Evolutionary conservation across 2,113 vertebrate species (phyloP).

Genomic region (Clarias batrachus): DNA sequence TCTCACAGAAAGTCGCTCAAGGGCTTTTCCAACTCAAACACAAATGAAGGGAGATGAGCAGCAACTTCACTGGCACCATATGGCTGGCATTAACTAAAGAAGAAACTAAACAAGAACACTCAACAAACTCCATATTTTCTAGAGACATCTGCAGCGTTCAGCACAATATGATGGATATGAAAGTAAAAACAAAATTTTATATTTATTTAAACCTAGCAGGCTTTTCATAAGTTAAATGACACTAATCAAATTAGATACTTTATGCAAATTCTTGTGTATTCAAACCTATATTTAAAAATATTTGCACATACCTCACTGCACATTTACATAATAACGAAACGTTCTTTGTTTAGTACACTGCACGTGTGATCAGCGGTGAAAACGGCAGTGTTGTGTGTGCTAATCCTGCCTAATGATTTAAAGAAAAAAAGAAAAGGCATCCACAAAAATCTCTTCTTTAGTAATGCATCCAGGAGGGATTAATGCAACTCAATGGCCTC

Average conservation of each 20-base stretch:
- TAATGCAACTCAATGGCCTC: not conserved
- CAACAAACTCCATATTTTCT: slow-evolving; percentile 12
- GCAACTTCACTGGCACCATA: slow-evolving; percentile 50
- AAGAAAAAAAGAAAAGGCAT: not conserved
- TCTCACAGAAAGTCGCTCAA: slow-evolving; percentile 9
- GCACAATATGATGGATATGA: not conserved
- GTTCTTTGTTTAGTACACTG: not conserved
- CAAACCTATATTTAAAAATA: not conserved
- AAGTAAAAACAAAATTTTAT: not conserved
- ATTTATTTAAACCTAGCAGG: not conserved
- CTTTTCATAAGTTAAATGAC: not conserved
- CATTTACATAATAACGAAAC: slow-evolving; percentile 1
- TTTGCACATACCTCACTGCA: not conserved
- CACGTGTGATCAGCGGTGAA: not conserved
- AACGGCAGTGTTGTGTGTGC: not conserved
- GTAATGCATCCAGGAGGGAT: not conserved
- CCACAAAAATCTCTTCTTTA: not conserved
- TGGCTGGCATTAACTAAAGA: slow-evolving; percentile 54
- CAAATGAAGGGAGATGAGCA: slow-evolving; percentile 19
- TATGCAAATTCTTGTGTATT: not conserved
- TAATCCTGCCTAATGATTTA: not conserved
- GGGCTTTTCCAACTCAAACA: slow-evolving; percentile 52
- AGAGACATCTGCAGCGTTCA: not conserved
- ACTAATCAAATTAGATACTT: not conserved
- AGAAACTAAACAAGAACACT: slow-evolving; percentile 33